Base-by-base conservation (phyloP, 2,113 vertebrate species). In the Mus pahari region DNA sequence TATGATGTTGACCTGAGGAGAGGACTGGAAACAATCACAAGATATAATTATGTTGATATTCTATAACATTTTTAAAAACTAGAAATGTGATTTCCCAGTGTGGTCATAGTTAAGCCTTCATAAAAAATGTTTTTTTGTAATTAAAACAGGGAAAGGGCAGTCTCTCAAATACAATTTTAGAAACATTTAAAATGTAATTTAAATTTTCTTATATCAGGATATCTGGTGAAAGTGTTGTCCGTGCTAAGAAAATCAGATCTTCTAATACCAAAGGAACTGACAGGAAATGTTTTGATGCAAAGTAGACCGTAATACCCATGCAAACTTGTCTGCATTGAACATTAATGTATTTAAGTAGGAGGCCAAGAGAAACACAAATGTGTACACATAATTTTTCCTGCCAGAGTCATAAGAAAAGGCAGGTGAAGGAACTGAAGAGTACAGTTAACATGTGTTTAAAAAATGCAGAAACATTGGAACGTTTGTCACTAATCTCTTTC, bases 301-400 rank as follows among this genome's bases (percentile, higher is more conserved):
- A 81, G 20, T 53, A 75, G 55, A 70, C 42, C 55, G 22, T 66
- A 82, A 55, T 45, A 66, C 8, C 9, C 20, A 71, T 31, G 26
- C 66, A 64, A 1, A 58, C 16, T 4, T 42, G 86, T 20, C 31
- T 93, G 66, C 3, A 84, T 22, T 94, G 74, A 86, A 53, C 60
- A 58, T 55, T 48, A 71, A 74, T 42, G 64, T 58, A 55, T 36
- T 73, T 79, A 89, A 90, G 50, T 53, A 71, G 71, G 55, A 89
- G 86, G 66, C 19, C 3, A 68, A 88, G 66, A 95, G 50, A 92
- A 83, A 48, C 24, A 91, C 88, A 84, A 22, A 86, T 50, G 48
- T 19, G 7, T 78, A 48, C 3, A n/a, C 2, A 66, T 39, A 90
- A 58, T 28, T 53, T 70, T 86, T 22, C 45, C 68, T 28, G 58